Evolutionary conservation across 2,797 vertebrate species (phyloP), one percentile per base, ranked within the genome.

Genomic region (Hippoglossus hippoglossus): DNA sequence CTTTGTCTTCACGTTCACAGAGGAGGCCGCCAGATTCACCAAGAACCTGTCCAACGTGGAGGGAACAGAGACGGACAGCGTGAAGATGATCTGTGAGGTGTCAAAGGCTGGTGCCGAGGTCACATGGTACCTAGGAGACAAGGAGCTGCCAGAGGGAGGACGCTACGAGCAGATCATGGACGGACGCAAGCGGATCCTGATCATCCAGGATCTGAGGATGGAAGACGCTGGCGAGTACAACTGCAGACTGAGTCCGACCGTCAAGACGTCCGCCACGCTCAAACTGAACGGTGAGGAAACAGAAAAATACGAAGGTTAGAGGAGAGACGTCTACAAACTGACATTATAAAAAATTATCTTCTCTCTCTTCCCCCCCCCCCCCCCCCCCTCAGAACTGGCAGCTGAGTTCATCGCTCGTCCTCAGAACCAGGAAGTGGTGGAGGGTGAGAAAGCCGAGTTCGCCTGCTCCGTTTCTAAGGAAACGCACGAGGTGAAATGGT

Each of bases 401-500:
- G 97, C 98, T 13, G 98, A 99, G 89, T 99, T 99, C 89, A 96
- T 98, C 75, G 91, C 96, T 56, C 96, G 94, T 77, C 98, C 98
- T 68, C 96, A 98, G 90, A 97, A 96, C 87, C 92, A 96, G 91
- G 97, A 98, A 80, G 95, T 96, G 26, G 94, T 99, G 84, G 97
- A 98, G 81, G 97, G 96, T 51, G 97, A 99, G 84, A 97, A 96
- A 86, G 98, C 96, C 5, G 96, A 98, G 92, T 99, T 99, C 79
- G 76, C 89, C 75, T 99, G 98, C 90, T 95, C 97, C 0, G 96
- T 99, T 69, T 99, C 98, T 66, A 99, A 99, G 80, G 97, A 99
- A 36, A 95, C 93, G 36, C 96, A 96, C 50, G 90, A 95, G 74
- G 97, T 98, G 9, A 96, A 96, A 69, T 99, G 98, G 98, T 94